Evolutionary conservation across 2,888 invertebrate species (phyloP).

Genomic region (Isoperla grammatica): DNA sequence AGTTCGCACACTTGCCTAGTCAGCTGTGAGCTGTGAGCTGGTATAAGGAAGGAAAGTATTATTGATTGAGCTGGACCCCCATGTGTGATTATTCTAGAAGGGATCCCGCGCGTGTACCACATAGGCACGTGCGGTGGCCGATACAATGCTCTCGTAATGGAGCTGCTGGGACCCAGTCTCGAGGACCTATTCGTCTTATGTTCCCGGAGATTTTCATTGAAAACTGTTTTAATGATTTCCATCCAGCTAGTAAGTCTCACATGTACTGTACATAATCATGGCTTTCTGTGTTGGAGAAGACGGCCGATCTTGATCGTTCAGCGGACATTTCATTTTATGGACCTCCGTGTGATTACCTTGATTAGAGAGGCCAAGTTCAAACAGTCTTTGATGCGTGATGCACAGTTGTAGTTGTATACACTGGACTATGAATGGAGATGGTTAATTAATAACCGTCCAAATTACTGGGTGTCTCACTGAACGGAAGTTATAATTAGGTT

Average conservation of each 20-base stretch:
- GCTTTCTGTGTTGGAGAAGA: neutral
- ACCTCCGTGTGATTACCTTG: constrained; percentile 21
- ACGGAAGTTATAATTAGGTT: too few relatives aligned
- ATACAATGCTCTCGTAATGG: constrained; percentile 69
- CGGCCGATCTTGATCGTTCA: constrained; percentile 4
- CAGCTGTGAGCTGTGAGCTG: too few relatives aligned
- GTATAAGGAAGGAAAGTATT: too few relatives aligned
- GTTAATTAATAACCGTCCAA: neutral
- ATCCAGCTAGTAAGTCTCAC: constrained; percentile 55
- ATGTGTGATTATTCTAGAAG: constrained; percentile 46
- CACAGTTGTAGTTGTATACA: neutral
- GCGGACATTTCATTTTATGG: constrained; percentile 27
- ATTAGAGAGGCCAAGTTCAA: too few relatives aligned
- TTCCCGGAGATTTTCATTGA: constrained; percentile 62
- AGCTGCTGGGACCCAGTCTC: constrained; percentile 64
- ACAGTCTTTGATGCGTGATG: neutral
- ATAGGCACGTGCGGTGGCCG: constrained; percentile 65
- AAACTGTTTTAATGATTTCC: constrained; percentile 67
- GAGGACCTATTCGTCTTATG: constrained; percentile 69
- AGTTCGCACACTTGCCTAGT: too few relatives aligned
- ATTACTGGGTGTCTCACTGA: too few relatives aligned
- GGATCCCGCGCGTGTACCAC: constrained; percentile 67
- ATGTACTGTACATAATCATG: neutral
- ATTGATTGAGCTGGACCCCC: neutral
- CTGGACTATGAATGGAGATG: neutral